These are phyloP conservation scores for Mnemiopsis leidyi DNA, from an alignment of 37 sponge, comb jelly and placozoan species.

Conservation along the genomic window DNA sequence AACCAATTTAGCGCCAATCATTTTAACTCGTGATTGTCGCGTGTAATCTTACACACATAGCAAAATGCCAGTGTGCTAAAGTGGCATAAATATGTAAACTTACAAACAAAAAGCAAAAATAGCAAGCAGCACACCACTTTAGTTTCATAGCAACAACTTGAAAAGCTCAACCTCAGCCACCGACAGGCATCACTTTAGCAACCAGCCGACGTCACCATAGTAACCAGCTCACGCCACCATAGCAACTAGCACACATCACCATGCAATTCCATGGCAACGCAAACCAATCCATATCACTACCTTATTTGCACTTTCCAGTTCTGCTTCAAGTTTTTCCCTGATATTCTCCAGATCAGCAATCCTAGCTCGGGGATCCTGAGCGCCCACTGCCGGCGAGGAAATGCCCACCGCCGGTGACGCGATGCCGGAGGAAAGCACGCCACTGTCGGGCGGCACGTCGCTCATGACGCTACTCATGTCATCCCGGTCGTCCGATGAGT, in stretches of 20 bases:
- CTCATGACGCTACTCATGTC: constrained; percentile 49
- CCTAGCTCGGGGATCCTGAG: background rate
- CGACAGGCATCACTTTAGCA: background rate
- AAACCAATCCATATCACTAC: background rate
- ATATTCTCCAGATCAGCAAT: constrained; percentile 1
- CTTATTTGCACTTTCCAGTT: constrained; percentile 38
- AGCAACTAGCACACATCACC: background rate
- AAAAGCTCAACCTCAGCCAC: background rate
- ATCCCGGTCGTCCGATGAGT: constrained; percentile 40
- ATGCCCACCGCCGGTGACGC: background rate
- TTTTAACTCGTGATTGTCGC: too few relatives aligned
- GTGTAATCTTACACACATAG: too few relatives aligned
- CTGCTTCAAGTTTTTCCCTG: background rate
- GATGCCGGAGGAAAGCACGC: background rate
- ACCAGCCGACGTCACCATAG: background rate
- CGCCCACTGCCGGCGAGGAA: background rate
- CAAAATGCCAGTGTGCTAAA: too few relatives aligned
- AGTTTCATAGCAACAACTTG: too few relatives aligned
- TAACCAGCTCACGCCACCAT: background rate
- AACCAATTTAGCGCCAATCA: background rate
- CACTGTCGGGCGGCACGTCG: constrained; percentile 8
- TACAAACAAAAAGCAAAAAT: too few relatives aligned
- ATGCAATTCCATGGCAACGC: background rate
- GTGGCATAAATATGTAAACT: too few relatives aligned
- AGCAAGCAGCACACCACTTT: too few relatives aligned